Conservation (phyloP, 2,888 invertebrate species). For the Brachylomia viminalis region DNA sequence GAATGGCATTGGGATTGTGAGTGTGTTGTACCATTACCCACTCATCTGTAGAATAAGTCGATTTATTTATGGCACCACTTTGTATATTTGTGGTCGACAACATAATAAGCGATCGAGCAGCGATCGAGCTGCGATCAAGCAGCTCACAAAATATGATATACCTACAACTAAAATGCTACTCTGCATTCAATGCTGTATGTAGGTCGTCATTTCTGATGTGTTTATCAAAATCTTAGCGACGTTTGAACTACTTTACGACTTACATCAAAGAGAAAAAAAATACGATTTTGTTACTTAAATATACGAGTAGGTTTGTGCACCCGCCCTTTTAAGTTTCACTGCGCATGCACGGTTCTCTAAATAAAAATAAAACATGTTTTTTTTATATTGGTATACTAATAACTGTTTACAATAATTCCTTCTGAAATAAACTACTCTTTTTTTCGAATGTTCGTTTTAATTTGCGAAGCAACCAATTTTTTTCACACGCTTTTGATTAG, state of each 20-base stretch:
- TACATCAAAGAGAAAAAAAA: not conserved
- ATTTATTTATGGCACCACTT: not conserved
- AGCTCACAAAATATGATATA: not conserved
- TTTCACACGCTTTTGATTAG: too few species aligned
- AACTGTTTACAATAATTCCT: not conserved
- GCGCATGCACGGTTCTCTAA: not conserved
- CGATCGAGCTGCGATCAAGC: too few species aligned
- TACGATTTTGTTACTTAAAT: not conserved
- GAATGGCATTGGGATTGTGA: not conserved
- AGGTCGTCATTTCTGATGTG: not conserved
- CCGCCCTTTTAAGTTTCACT: not conserved
- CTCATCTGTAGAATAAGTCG: not conserved
- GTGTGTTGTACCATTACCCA: too few species aligned
- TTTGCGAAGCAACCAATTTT: not conserved
- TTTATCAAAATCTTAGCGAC: not conserved
- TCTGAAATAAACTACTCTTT: not conserved
- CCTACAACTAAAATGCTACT: constrained; percentile 12
- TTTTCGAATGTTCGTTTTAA: not conserved
- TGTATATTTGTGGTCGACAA: not conserved
- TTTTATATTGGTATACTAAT: not conserved
- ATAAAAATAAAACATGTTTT: not conserved
- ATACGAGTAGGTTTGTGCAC: not conserved
- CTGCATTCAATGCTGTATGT: not conserved
- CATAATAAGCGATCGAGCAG: not conserved
- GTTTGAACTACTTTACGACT: not conserved